Conservation (phyloP, 37 sponge, comb jelly and placozoan species). For the Petrosia ficiformis region DNA sequence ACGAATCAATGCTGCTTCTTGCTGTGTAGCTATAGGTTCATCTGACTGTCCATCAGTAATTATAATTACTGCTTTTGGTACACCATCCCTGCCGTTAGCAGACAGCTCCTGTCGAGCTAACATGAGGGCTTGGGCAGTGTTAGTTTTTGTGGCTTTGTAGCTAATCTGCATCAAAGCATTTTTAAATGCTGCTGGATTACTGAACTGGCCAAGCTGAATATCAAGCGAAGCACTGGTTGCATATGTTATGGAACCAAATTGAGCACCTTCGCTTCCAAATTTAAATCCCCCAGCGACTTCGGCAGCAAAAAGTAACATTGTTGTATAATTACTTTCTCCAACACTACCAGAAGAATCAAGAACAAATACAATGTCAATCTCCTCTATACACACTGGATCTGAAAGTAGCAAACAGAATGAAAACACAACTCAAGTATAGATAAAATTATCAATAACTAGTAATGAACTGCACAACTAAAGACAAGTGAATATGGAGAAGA, state of each 20-base stretch:
- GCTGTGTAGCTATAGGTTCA: background rate
- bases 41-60: background rate
- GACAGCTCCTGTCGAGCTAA: background rate
- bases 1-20: background rate
- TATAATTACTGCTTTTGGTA: background rate
- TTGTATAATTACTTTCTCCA: background rate
- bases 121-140: conserved; percentile 1
- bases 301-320: background rate
- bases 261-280: background rate
- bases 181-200: conserved; percentile 1
- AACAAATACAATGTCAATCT: conserved; percentile 16
- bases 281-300: background rate
- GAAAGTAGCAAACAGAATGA: background rate
- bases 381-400: conserved; percentile 2
- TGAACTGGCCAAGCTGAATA: background rate
- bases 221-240: background rate
- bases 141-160: background rate
- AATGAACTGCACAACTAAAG: too few species aligned
- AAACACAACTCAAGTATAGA: background rate
- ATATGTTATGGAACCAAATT: background rate
- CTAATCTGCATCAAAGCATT: background rate
- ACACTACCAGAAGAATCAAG: conserved; percentile 23
- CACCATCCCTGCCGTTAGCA: background rate
- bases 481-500: too few species aligned
- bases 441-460: too few species aligned